phyloP scores from a whole-genome alignment of 2,888 invertebrate genomes.

The Deilephila elpenor region DNA sequence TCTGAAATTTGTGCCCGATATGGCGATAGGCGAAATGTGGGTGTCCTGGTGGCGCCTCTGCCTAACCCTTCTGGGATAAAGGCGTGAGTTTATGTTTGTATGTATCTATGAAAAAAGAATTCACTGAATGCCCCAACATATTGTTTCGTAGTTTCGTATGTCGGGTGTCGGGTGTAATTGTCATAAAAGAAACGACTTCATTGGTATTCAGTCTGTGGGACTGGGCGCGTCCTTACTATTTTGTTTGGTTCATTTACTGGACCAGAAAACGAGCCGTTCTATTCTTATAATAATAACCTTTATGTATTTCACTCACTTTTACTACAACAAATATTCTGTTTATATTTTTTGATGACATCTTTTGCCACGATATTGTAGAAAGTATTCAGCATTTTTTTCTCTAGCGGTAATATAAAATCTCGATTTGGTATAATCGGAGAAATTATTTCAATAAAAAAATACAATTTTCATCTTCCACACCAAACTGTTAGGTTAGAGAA shows the following conservation, averaged over 20 bases:
- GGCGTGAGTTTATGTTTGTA: too few species aligned
- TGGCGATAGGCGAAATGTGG: too few species aligned
- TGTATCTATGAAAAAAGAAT: too few species aligned
- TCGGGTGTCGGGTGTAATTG: conserved; percentile 10
- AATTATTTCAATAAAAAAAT: too few species aligned
- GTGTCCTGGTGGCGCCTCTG: too few species aligned
- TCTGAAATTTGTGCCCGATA: too few species aligned
- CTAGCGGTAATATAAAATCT: background rate
- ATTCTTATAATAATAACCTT: conserved; percentile 19
- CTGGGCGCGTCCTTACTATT: conserved; percentile 5
- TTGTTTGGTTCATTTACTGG: conserved; percentile 16
- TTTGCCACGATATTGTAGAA: background rate
- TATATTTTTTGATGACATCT: conserved; percentile 15
- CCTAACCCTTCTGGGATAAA: too few species aligned
- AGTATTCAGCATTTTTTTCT: background rate
- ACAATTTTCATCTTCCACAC: too few species aligned
- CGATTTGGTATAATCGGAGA: too few species aligned
- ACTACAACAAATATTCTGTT: conserved; percentile 11
- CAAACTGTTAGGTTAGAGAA: too few species aligned
- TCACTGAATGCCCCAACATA: conserved; percentile 8
- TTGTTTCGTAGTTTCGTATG: conserved; percentile 22
- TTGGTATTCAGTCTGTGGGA: conserved; percentile 18
- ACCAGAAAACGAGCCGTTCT: conserved; percentile 10
- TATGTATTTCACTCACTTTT: background rate
- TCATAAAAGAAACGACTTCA: conserved; percentile 20